Percentiles rank a stretch among this genome's conserved stretches.
Conservation (phyloP, 2,113 vertebrate genomes). For the Silurus asotus region DNA sequence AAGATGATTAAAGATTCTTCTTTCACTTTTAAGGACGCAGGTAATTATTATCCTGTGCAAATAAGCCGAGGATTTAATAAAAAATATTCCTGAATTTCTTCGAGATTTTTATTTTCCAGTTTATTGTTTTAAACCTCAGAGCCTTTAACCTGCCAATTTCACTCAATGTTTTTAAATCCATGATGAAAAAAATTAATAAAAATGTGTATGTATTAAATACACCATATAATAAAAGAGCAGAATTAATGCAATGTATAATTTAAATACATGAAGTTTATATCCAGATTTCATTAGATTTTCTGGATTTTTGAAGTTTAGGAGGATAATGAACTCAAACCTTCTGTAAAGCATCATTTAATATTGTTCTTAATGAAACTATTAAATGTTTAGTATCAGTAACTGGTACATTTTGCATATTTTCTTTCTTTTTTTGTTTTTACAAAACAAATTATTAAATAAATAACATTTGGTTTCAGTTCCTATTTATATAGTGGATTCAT, state of each 20-base stretch:
- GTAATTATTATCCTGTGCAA: no score
- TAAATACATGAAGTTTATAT: not conserved
- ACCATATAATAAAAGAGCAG: not conserved
- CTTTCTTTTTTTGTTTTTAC: not conserved
- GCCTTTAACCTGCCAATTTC: not conserved
- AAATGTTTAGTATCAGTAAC: not conserved
- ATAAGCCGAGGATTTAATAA: no score
- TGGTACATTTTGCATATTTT: not conserved
- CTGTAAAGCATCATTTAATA: not conserved
- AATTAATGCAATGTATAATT: no score
- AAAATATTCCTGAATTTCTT: not conserved
- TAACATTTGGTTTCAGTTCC: not conserved
- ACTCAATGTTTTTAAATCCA: not conserved
- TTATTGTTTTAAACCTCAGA: not conserved
- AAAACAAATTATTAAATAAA: slow-evolving; percentile 12
- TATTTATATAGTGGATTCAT: not conserved
- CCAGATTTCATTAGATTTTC: no score
- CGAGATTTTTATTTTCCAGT: not conserved
- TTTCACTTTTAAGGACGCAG: no score
- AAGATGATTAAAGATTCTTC: no score
- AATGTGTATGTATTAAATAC: not conserved
- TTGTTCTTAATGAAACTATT: not conserved
- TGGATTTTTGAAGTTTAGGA: not conserved
- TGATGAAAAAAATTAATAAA: no score
- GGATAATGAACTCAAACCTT: not conserved